Percentiles rank a stretch among this genome's conserved stretches.
Evolutionary conservation across 1,140 invertebrate species (phyloP).

Genomic region (Harpegnathos saltator): DNA sequence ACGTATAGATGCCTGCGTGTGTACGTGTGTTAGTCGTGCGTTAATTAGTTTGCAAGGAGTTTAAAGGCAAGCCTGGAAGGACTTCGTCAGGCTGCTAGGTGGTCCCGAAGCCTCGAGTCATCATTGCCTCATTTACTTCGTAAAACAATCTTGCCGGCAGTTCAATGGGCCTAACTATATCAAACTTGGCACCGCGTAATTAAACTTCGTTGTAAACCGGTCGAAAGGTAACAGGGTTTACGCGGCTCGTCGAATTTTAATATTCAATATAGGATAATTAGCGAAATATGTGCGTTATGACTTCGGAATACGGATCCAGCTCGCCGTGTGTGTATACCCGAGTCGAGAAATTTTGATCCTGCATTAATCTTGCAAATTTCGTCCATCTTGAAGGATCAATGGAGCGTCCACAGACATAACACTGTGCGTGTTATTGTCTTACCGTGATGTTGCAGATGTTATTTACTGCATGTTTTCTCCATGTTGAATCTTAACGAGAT

Average conservation of each 20-base stretch:
- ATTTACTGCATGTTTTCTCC: no score
- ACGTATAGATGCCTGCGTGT: conserved; percentile 57
- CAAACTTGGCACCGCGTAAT: conserved; percentile 82
- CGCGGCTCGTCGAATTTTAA: conserved; percentile 71
- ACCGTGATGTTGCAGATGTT: no score
- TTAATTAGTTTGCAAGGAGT: conserved; percentile 72
- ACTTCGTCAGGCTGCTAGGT: conserved; percentile 77
- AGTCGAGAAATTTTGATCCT: no score
- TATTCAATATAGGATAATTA: conserved; percentile 20
- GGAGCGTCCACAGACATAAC: no score
- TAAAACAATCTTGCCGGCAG: conserved; percentile 83
- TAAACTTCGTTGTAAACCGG: conserved; percentile 74
- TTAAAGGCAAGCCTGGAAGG: conserved; percentile 63
- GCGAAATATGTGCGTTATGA: not conserved
- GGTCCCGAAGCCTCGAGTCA: conserved; percentile 83
- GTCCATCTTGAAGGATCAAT: no score
- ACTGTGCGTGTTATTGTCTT: no score
- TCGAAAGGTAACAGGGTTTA: conserved; percentile 67
- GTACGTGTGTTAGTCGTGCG: conserved; percentile 57
- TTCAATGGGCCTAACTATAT: conserved; percentile 82
- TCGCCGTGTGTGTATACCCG: not conserved
- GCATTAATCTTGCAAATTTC: not conserved
- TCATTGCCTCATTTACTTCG: conserved; percentile 85
- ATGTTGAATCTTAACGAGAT: no score
- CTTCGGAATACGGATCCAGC: not conserved